Conservation (phyloP, 2,113 vertebrate species). For the Anolis sagrei region DNA sequence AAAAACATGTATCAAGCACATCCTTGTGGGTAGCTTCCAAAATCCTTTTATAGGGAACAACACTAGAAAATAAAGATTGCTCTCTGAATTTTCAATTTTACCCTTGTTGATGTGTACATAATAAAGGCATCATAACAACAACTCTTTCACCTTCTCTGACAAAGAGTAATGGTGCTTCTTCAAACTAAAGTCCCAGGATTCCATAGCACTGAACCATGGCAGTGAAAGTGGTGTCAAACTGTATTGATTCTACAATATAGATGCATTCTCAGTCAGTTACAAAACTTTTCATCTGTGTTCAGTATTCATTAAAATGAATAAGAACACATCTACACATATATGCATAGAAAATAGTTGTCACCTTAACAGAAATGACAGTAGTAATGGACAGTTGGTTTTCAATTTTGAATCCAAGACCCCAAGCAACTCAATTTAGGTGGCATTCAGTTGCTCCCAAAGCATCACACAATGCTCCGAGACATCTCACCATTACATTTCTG, state of each 20-base stretch:
- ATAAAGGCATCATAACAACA: not conserved
- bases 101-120: not conserved
- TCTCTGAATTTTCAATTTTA: not conserved
- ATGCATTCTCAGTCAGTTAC: not conserved
- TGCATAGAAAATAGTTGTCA: not conserved
- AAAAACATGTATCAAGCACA: not conserved
- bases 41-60: not conserved
- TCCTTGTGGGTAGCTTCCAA: not conserved
- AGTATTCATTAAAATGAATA: no score
- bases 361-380: not conserved
- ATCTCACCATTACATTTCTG: not conserved
- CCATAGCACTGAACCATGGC: no score
- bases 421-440: not conserved
- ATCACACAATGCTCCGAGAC: not conserved
- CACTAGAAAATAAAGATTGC: not conserved
- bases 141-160: not conserved
- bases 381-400: not conserved
- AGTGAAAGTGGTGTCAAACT: no score
- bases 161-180: not conserved
- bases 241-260: no score
- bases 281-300: not conserved
- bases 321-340: not conserved
- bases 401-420: not conserved
- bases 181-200: not conserved
- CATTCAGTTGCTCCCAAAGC: not conserved